Evolutionary conservation across 2,113 vertebrate species (phyloP).

Genomic region (Corydoras maculifer): DNA sequence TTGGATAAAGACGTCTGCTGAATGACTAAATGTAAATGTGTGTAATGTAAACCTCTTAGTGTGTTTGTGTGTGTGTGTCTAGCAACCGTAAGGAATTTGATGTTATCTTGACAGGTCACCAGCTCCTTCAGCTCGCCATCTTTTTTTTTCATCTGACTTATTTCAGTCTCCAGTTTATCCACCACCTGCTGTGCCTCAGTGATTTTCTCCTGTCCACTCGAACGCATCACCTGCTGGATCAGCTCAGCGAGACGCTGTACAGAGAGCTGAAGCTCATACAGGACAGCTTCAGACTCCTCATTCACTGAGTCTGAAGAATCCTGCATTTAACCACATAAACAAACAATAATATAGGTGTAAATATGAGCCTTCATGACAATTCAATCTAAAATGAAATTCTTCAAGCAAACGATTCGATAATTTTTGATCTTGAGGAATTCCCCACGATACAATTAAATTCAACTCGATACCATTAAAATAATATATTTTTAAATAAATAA

Average conservation of each 20-base stretch:
- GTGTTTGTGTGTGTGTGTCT: background rate
- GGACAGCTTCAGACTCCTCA: slow-evolving; percentile 42
- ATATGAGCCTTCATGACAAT: no score
- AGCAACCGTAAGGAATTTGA: slow-evolving; percentile 63
- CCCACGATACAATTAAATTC: no score
- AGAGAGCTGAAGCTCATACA: slow-evolving; percentile 60
- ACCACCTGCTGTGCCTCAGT: slow-evolving; percentile 57
- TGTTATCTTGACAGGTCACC: slow-evolving; percentile 59
- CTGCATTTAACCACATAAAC: slow-evolving; percentile 40
- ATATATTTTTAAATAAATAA: no score
- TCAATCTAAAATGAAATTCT: no score
- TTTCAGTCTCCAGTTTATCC: slow-evolving; percentile 55
- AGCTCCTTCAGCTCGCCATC: slow-evolving; percentile 60
- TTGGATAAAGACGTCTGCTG: no score
- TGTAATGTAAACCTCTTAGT: background rate
- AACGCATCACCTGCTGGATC: slow-evolving; percentile 59
- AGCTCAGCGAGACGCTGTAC: slow-evolving; percentile 62
- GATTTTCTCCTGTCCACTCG: slow-evolving; percentile 58
- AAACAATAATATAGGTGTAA: background rate
- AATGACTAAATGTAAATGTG: no score
- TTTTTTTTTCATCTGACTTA: slow-evolving; percentile 57
- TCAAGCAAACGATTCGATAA: no score
- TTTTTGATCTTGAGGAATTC: no score
- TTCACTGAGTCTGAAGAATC: slow-evolving; percentile 52
- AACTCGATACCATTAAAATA: no score